Evolutionary conservation across 2,113 vertebrate species (phyloP).

Genomic region (Isurus oxyrinchus): DNA sequence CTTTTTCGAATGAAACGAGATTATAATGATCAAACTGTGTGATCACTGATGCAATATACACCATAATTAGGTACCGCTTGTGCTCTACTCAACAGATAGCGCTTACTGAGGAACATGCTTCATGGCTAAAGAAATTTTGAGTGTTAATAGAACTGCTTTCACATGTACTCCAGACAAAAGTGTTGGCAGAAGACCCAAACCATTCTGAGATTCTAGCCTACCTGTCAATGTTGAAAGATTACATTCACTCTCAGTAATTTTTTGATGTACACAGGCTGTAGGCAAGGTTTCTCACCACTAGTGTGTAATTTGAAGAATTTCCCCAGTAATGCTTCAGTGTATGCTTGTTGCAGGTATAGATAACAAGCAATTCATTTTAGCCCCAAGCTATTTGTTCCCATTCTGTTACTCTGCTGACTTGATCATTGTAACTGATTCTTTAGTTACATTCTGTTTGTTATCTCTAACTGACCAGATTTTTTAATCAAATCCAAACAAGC

Average conservation of each 20-base stretch:
- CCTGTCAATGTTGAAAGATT: neutral
- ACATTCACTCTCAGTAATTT: neutral
- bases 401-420: neutral
- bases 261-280: neutral
- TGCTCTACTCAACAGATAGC: neutral
- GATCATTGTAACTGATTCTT: neutral
- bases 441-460: neutral
- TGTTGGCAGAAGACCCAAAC: neutral
- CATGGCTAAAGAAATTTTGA: neutral
- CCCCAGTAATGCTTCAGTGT: neutral
- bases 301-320: neutral
- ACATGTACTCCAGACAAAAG: neutral
- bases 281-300: neutral
- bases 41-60: neutral
- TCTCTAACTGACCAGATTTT: neutral
- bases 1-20: neutral
- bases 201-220: neutral
- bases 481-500: constrained; percentile 8
- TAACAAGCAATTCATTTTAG: neutral
- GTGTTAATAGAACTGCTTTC: neutral
- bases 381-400: neutral
- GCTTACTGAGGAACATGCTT: neutral
- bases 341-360: neutral
- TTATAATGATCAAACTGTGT: neutral
- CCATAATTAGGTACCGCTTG: neutral